Evolutionary conservation across 2,113 vertebrate species (phyloP).

Genomic region (Noturus placidus): DNA sequence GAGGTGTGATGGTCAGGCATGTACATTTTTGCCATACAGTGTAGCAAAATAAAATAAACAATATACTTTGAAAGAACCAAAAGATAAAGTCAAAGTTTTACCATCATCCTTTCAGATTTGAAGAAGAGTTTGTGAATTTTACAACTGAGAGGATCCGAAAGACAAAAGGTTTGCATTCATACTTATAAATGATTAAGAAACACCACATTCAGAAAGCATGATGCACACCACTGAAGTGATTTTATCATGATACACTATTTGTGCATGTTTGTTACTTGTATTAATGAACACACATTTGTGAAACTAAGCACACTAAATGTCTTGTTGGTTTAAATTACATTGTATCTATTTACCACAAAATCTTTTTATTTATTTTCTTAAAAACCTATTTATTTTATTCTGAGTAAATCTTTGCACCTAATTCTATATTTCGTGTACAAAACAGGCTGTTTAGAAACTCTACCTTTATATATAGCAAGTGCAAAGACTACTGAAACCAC

Average conservation of each 20-base stretch:
- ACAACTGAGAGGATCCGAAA: too few relatives aligned
- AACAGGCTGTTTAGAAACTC: not conserved
- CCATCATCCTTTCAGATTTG: too few relatives aligned
- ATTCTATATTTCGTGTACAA: not conserved
- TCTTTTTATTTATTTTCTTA: not conserved
- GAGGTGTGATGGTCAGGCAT: not conserved
- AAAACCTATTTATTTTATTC: not conserved
- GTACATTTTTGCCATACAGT: not conserved
- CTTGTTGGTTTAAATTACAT: not conserved
- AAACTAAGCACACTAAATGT: not conserved
- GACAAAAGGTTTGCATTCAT: too few relatives aligned
- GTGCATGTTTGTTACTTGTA: not conserved
- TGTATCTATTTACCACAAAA: not conserved
- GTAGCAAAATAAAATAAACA: too few relatives aligned
- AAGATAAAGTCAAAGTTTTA: too few relatives aligned
- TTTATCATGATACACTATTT: not conserved
- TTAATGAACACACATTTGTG: not conserved
- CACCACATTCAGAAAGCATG: not conserved
- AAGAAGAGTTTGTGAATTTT: too few relatives aligned
- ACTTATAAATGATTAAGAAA: too few relatives aligned
- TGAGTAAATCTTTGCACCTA: not conserved
- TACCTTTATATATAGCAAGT: not conserved
- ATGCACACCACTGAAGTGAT: not conserved
- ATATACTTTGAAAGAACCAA: too few relatives aligned
- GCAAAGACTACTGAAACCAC: constrained; percentile 14